phyloP scores from a whole-genome alignment of 2,797 vertebrate species.

The Garrulus glandarius region DNA sequence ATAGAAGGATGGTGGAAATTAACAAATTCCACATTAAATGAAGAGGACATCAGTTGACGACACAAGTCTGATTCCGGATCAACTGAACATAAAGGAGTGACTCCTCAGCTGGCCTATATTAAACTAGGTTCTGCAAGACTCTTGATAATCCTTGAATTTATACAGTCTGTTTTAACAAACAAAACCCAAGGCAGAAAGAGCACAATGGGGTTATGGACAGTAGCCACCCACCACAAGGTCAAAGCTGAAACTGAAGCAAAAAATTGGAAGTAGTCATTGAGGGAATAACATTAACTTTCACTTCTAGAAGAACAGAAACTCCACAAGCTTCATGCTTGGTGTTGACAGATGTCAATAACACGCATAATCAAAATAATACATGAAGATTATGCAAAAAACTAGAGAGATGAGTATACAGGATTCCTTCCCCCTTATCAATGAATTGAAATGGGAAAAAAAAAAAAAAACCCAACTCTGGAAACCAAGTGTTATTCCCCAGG shows the following conservation, averaged over 20 bases:
- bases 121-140: not conserved
- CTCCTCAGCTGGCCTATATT: not conserved
- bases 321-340: not conserved
- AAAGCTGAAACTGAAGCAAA: not conserved
- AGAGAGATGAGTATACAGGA: not conserved
- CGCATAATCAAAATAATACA: not conserved
- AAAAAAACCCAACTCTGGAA: not conserved
- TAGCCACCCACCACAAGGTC: not conserved
- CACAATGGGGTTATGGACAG: not conserved
- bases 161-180: not conserved
- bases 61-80: not conserved
- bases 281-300: not conserved
- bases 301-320: not conserved
- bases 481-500: not conserved
- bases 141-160: not conserved
- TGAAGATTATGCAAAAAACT: not conserved
- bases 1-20: not conserved
- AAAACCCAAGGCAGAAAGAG: not conserved
- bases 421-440: not conserved
- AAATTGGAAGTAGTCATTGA: not conserved
- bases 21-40: not conserved
- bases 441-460: not conserved
- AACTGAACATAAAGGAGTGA: not conserved
- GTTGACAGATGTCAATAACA: not conserved
- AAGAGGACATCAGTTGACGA: not conserved